Conservation (phyloP, 2,113 vertebrate genomes). For the Coptodon bakossiorum region DNA sequence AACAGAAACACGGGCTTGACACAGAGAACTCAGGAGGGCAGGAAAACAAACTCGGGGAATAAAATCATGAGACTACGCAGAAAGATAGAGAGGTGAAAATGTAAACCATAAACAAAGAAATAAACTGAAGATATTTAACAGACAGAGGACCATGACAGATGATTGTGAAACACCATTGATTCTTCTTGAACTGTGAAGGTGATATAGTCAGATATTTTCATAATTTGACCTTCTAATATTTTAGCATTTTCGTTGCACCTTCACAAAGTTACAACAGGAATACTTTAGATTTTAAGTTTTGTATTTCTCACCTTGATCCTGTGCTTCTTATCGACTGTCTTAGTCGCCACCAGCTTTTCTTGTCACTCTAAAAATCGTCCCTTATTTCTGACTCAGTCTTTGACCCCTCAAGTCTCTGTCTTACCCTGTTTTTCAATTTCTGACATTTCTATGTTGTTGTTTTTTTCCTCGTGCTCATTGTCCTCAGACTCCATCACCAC, state of each 20-base stretch:
- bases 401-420: conserved; percentile 50
- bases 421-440: conserved; percentile 31
- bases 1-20: not conserved
- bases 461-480: conserved; percentile 26
- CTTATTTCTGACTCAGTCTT: conserved; percentile 33
- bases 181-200: not conserved
- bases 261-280: not conserved
- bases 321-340: not conserved
- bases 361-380: conserved; percentile 2
- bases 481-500: conserved; percentile 30
- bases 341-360: conserved; percentile 6
- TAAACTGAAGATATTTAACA: not conserved
- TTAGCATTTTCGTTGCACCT: not conserved
- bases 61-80: not conserved
- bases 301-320: not conserved
- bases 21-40: not conserved
- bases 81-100: not conserved
- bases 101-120: not conserved
- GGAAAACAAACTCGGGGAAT: not conserved
- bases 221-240: not conserved
- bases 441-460: conserved; percentile 49
- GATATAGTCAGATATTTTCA: not conserved
- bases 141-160: not conserved
- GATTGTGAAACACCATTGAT: not conserved
- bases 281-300: not conserved